Percentiles rank a stretch among this genome's conserved stretches.
Conservation (phyloP, 2,888 invertebrate genomes). For the Beris chalybata region DNA sequence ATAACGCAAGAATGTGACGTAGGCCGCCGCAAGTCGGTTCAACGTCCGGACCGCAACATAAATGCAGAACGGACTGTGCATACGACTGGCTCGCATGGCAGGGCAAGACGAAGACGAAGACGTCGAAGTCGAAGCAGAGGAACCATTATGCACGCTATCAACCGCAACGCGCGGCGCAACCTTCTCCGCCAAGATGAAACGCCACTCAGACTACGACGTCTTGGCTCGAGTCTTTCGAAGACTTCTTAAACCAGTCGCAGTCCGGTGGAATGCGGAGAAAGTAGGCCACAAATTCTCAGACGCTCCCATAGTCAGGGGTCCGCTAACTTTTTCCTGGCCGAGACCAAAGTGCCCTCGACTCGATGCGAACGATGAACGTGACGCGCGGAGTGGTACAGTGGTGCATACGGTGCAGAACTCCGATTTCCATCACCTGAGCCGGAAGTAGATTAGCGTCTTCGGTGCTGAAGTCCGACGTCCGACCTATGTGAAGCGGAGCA, state of each 20-base stretch:
- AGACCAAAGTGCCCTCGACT: slow-evolving; percentile 7
- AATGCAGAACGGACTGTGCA: too few relatives aligned
- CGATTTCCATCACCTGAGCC: slow-evolving; percentile 28
- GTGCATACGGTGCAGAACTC: not conserved
- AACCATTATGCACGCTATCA: too few relatives aligned
- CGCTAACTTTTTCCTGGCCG: slow-evolving; percentile 42
- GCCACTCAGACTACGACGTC: too few relatives aligned
- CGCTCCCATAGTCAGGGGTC: slow-evolving; percentile 41
- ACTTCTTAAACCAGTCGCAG: slow-evolving; percentile 27
- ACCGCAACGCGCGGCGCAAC: too few relatives aligned
- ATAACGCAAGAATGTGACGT: too few relatives aligned
- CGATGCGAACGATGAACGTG: not conserved
- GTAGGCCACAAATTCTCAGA: slow-evolving; percentile 53
- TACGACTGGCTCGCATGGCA: too few relatives aligned
- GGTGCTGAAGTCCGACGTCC: not conserved
- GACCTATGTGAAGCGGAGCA: not conserved
- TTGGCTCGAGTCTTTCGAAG: too few relatives aligned
- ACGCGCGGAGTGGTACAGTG: not conserved
- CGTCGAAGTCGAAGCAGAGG: too few relatives aligned
- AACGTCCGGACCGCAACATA: too few relatives aligned
- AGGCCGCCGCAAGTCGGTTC: too few relatives aligned
- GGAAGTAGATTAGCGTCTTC: slow-evolving; percentile 13
- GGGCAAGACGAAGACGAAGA: too few relatives aligned
- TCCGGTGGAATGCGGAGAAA: slow-evolving; percentile 55
- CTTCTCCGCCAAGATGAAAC: too few relatives aligned